Conservation (phyloP, 2,113 vertebrate genomes). For the Sander lucioperca region DNA sequence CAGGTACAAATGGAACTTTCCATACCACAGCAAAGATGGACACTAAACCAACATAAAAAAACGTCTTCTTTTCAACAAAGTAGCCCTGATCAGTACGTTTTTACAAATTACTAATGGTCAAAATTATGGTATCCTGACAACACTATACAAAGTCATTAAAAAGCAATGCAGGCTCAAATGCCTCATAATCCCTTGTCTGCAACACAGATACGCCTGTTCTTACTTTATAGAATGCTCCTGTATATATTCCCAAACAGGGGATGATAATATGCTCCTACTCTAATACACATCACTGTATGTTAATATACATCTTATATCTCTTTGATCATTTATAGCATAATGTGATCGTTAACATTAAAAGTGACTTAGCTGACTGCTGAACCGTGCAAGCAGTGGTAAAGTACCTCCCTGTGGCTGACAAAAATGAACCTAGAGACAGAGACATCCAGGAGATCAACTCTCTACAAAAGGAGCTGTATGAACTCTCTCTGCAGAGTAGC, state of each 20-base stretch:
- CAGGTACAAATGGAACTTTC: slow-evolving; percentile 5
- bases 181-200: not conserved
- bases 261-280: slow-evolving; percentile 29
- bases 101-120: not conserved
- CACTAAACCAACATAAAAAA: not conserved
- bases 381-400: slow-evolving; percentile 35
- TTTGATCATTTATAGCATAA: slow-evolving; percentile 61
- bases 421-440: not conserved
- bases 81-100: not conserved
- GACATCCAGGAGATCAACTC: slow-evolving; percentile 1
- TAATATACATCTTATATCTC: slow-evolving; percentile 38
- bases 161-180: slow-evolving; percentile 20
- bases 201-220: slow-evolving; percentile 16
- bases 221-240: slow-evolving; percentile 13
- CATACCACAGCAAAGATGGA: not conserved
- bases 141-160: slow-evolving; percentile 21
- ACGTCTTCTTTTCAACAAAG: not conserved
- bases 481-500: not conserved
- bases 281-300: slow-evolving; percentile 13
- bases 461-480: not conserved
- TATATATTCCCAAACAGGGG: slow-evolving; percentile 28
- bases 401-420: slow-evolving; percentile 21
- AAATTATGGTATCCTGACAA: slow-evolving; percentile 23
- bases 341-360: slow-evolving; percentile 39
- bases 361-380: slow-evolving; percentile 47